A percentile compares a stretch with the other conserved stretches of the same genome.
Conservation (phyloP, 2,888 invertebrate genomes). For the Colletes collaris region DNA sequence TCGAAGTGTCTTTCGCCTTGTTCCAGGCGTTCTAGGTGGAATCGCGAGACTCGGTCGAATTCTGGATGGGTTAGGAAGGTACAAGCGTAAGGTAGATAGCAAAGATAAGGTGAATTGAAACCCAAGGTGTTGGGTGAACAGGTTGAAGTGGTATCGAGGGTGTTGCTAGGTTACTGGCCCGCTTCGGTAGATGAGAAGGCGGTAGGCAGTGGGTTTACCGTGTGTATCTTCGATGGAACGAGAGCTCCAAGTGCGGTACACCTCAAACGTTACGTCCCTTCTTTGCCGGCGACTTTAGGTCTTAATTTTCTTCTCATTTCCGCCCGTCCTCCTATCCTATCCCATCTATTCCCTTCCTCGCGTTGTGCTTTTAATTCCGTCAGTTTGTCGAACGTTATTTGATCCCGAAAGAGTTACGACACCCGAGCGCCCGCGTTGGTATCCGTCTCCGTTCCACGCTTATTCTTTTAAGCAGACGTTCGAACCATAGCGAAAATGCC, state of each 20-base stretch:
- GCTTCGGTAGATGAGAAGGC: constrained; percentile 69
- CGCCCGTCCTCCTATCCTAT: constrained; percentile 9
- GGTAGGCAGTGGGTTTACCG: constrained; percentile 50
- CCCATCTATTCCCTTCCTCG: background rate
- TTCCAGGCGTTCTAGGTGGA: constrained; percentile 31
- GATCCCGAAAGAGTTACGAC: constrained; percentile 32
- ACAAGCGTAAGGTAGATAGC: constrained; percentile 72
- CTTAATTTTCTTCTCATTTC: constrained; percentile 59
- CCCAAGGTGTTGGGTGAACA: constrained; percentile 73
- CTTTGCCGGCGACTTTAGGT: constrained; percentile 47
- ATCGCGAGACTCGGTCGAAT: constrained; percentile 34
- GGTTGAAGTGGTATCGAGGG: constrained; percentile 74
- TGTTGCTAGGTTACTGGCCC: constrained; percentile 81
- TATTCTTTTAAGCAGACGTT: background rate
- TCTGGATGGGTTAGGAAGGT: constrained; percentile 38
- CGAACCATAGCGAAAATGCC: no score
- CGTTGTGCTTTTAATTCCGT: constrained; percentile 29
- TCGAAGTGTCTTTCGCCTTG: background rate
- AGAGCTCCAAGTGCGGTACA: constrained; percentile 46
- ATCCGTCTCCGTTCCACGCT: constrained; percentile 2
- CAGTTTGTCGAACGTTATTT: constrained; percentile 39
- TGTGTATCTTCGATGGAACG: constrained; percentile 60
- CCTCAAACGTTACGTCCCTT: constrained; percentile 52
- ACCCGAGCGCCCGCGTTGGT: background rate
- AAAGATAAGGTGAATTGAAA: constrained; percentile 80